Evolutionary conservation across 2,888 invertebrate species (phyloP), one percentile per base, ranked within the genome.

Genomic region (Tachina grossa): DNA sequence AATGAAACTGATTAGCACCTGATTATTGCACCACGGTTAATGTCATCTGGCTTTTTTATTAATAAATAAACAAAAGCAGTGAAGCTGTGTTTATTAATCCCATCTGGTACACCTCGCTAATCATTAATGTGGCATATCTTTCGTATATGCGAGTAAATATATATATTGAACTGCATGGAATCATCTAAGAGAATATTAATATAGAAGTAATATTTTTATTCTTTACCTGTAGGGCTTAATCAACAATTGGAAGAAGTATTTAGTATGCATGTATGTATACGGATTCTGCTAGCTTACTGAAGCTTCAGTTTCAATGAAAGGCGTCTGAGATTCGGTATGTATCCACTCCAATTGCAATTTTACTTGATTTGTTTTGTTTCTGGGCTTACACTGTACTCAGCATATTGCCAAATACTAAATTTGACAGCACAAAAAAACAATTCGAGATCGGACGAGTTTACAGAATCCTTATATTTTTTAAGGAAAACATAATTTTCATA

Each of bases 401-500:
- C n/a, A 69, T 55, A 22, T 63, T 79, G 81, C 74, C 75, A 69
- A 53, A 45, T 59, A 53, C 74, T 57, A 49, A 59, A 55, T 61
- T 83, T 66, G 78, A 75, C 51, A 31, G 75, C 51, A 66, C 83
- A 53, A 72, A 59, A 74, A 71, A 77, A 16, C 43, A 59, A 11
- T 55, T 79, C 57, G 47, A 43, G 74, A 74, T 75, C 74, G 74
- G 80, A 76, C 16, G 47, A 63, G 47, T 75, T 75, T 49, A 72
- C 43, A 41, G 71, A 72, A 45, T 45, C 41, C 74, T 69, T 63
- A 59, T 43, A 47, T 9, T 57, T 55, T 69, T 19, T 16, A 55
- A n/a, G 2, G 14, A 51, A 53, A 78, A 65, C 19, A 14, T 49
- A 8, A 45, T 39, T 43, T 61, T 9, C 10, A n/a, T 43, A 57